Evolutionary conservation across 2,797 vertebrate species (phyloP), one percentile per base, ranked within the genome.

Genomic region (Schizopygopsis malacanthus): DNA sequence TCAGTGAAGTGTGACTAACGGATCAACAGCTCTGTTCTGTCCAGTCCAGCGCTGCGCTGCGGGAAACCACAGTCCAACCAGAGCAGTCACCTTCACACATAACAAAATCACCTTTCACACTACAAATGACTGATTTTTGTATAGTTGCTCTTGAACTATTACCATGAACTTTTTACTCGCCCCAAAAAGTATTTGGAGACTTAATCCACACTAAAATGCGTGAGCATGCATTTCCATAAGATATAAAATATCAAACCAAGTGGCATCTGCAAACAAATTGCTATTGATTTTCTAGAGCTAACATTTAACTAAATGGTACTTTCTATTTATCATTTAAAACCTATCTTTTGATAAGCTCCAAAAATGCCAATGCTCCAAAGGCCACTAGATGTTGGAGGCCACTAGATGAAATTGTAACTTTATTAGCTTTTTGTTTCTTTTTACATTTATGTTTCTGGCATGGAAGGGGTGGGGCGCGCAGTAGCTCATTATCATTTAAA

Each of bases 1-100:
- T 79, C 39, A 79, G 50, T 9, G 52, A 33, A 33, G 76, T 79
- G 76, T 70, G 25, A 79, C 50, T 63, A 61, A 37, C 41, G 79
- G 77, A 85, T 85, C 84, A 85, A 80, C 77, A 80, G 52, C 84
- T 85, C 84, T 18, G 67, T 52, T 37, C 41, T 50, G 54, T 80
- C 69, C 41, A 50, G 67, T 50, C 8, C 18, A 20, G 39, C 9
- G 6, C 76, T 28, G 39, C 9, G 6, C 76, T 28, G 25, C 25
- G 25, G 61, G 63, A 59, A 50, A 18, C 37, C 47, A 6, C 22
- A n/a, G 63, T 39, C n/a, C 1, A 25, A 43, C 59, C 50, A 28
- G 22, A 52, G 59, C 41, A 79, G 59, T 79, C 77, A 65, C 79
- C 79, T 52, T 76, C 43, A n/a, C 18, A 12, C 22, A 43, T 25